Percentiles rank a stretch among this genome's conserved stretches.
These are phyloP conservation scores for Xestia c-nigrum DNA, from an alignment of 2,888 invertebrate species.

Conservation along the genomic window DNA sequence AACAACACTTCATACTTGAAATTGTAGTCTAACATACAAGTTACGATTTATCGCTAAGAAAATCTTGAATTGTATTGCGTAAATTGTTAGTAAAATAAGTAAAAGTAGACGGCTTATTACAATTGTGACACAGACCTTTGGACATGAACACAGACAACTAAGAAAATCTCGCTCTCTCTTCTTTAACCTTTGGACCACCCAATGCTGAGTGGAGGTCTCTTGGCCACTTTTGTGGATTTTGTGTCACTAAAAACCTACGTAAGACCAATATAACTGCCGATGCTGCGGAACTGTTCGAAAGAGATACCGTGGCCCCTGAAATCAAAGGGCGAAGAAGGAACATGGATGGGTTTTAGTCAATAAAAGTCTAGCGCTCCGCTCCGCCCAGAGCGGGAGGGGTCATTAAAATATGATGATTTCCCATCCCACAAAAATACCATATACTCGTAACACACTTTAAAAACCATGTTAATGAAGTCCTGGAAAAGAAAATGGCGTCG, in stretches of 20 bases:
- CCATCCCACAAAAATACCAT: no score
- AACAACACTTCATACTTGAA: slow-evolving; percentile 70
- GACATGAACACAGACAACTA: neutral
- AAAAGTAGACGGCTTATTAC: neutral
- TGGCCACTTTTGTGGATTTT: no score
- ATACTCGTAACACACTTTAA: neutral
- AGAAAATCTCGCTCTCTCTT: no score
- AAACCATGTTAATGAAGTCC: neutral
- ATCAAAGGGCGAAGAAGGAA: no score
- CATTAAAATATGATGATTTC: no score
- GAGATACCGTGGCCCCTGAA: no score
- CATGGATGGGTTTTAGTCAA: no score
- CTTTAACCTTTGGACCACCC: no score
- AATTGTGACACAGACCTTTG: neutral
- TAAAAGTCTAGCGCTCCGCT: no score
- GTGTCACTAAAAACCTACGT: neutral
- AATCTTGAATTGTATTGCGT: slow-evolving; percentile 45
- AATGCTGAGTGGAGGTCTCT: no score
- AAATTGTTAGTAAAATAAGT: slow-evolving; percentile 41
- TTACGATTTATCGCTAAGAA: slow-evolving; percentile 44
- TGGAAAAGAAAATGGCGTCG: neutral
- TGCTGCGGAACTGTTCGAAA: no score
- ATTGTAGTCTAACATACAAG: slow-evolving; percentile 63
- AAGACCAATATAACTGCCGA: neutral
- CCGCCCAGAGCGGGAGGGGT: no score